Evolutionary conservation across 2,888 invertebrate species (phyloP).

Genomic region (Heliconius hortense): DNA sequence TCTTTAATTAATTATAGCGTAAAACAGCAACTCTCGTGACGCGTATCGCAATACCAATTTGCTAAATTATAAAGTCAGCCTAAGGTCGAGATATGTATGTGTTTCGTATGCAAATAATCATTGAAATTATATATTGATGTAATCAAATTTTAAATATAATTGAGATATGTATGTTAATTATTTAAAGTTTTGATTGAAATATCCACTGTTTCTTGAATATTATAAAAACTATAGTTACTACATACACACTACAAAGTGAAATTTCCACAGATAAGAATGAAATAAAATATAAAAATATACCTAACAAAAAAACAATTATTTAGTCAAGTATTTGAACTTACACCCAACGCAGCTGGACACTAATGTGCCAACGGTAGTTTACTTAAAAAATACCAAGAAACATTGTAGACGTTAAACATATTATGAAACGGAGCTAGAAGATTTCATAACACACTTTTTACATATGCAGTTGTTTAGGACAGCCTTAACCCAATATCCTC

Average conservation of each 20-base stretch:
- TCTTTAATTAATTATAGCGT: background rate
- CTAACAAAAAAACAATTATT: background rate
- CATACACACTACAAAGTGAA: too few species aligned
- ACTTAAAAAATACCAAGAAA: background rate
- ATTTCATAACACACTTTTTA: conserved; percentile 19
- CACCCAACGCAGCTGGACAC: background rate
- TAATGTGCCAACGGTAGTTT: background rate
- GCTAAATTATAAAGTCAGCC: background rate
- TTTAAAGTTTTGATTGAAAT: background rate
- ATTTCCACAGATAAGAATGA: too few species aligned
- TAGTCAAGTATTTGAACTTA: background rate
- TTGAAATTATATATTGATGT: background rate
- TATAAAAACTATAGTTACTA: too few species aligned
- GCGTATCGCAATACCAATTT: background rate
- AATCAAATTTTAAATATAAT: background rate
- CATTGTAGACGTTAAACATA: conserved; percentile 3
- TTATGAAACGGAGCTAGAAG: conserved; percentile 15
- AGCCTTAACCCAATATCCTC: conserved; percentile 22
- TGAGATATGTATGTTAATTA: background rate
- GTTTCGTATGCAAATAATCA: background rate
- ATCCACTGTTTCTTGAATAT: too few species aligned
- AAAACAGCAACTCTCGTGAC: background rate
- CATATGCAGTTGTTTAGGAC: conserved; percentile 23
- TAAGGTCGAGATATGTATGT: background rate
- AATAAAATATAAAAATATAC: too few species aligned